Conservation (phyloP, 2,888 invertebrate genomes). For the Cataglyphis rosenhaueri region DNA sequence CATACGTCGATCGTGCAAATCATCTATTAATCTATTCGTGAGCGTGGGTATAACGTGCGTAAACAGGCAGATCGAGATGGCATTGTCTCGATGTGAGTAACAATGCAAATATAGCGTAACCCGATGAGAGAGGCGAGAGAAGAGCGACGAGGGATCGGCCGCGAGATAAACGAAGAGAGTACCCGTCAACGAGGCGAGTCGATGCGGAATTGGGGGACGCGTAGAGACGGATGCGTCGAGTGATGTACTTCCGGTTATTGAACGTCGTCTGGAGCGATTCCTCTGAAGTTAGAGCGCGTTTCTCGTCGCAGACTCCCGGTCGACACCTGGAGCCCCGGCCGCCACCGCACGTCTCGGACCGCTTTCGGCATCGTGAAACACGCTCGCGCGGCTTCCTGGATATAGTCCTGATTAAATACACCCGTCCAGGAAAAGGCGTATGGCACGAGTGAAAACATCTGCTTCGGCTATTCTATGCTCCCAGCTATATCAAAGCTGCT, state of each 20-base stretch:
- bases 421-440: constrained; percentile 47
- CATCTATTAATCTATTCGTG: constrained; percentile 31
- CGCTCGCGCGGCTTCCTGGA: constrained; percentile 52
- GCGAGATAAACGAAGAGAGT: constrained; percentile 45
- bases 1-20: constrained; percentile 38
- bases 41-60: constrained; percentile 44
- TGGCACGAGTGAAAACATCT: constrained; percentile 76
- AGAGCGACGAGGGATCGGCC: constrained; percentile 22
- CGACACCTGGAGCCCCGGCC: constrained; percentile 74
- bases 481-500: constrained; percentile 21
- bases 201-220: constrained; percentile 82
- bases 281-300: constrained; percentile 60
- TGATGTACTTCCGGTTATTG: constrained; percentile 84
- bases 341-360: constrained; percentile 48
- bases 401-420: constrained; percentile 75
- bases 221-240: constrained; percentile 84
- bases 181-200: constrained; percentile 71
- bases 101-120: constrained; percentile 59
- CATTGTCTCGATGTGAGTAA: constrained; percentile 20
- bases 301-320: constrained; percentile 68
- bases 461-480: constrained; percentile 77
- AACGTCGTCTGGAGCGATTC: constrained; percentile 78
- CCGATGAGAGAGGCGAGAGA: constrained; percentile 58
- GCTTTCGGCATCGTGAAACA: constrained; percentile 58
- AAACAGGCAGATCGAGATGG: constrained; percentile 1